These are phyloP conservation scores for Microcebus tavaratra DNA, from an alignment of 2,113 vertebrate species.

Conservation along the genomic window DNA sequence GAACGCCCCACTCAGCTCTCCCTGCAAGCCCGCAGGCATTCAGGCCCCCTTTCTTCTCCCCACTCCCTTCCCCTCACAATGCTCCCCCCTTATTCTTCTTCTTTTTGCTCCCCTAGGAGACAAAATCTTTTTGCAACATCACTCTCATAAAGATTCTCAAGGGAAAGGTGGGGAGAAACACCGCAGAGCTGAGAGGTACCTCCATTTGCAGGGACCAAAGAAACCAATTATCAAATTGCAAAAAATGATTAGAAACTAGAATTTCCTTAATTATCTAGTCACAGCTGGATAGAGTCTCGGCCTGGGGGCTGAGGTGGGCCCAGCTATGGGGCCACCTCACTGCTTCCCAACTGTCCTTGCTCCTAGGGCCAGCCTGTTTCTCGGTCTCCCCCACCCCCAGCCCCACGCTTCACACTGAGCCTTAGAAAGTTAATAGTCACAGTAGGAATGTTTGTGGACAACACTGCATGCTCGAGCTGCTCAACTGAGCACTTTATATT, in stretches of 20 bases:
- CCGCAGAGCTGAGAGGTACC: not conserved
- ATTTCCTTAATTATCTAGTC: conserved; percentile 49
- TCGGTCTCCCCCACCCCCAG: fast-evolving
- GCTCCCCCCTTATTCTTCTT: not conserved
- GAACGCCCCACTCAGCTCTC: not conserved
- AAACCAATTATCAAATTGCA: conserved; percentile 59
- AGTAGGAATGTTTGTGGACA: not conserved
- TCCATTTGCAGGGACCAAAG: conserved; percentile 22
- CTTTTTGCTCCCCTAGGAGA: conserved; percentile 23
- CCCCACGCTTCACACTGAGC: not conserved
- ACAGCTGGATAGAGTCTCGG: not conserved
- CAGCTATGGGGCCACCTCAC: fast-evolving
- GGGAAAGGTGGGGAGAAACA: not conserved
- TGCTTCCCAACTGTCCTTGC: not conserved
- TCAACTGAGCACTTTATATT: not conserved
- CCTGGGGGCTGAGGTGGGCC: not conserved
- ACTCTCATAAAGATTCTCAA: conserved; percentile 54
- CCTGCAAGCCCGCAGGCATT: not conserved
- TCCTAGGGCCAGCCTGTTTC: not conserved
- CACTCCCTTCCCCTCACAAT: fast-evolving
- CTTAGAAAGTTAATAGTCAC: not conserved
- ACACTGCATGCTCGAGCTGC: not conserved
- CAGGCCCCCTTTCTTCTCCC: not conserved
- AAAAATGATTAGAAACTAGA: conserved; percentile 46
- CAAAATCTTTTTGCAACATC: not conserved